phyloP scores from a whole-genome alignment of 2,888 invertebrate species.

The Tipula lateralis region DNA sequence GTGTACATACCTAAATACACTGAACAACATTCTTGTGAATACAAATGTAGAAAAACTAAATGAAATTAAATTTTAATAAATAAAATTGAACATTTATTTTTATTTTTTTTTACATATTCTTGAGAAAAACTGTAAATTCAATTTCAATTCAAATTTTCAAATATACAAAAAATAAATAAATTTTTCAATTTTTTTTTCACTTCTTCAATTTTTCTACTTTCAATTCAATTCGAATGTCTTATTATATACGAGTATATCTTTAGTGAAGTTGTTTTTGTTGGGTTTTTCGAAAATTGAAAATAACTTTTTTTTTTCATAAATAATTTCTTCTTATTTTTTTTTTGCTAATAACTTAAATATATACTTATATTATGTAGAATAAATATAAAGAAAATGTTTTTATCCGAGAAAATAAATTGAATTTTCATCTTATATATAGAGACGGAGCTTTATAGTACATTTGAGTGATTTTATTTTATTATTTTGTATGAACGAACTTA shows the following conservation, averaged over 20 bases:
- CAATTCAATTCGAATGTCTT: neutral
- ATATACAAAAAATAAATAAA: neutral
- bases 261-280: neutral
- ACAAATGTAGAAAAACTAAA: neutral
- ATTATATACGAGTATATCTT: neutral
- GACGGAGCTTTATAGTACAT: neutral
- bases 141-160: slow-evolving; percentile 1
- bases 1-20: neutral
- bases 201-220: neutral
- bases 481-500: neutral
- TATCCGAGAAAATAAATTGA: neutral
- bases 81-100: neutral
- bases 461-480: neutral
- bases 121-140: neutral
- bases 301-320: neutral
- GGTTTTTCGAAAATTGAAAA: neutral
- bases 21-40: neutral
- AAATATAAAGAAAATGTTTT: neutral
- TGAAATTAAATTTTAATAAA: slow-evolving; percentile 11
- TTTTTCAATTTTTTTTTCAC: neutral
- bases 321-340: neutral
- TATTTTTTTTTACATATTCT: neutral
- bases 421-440: neutral
- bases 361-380: neutral
- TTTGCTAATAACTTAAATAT: neutral